Conservation (phyloP, 2,888 invertebrate genomes). For the Neuroscelio doddi region DNA sequence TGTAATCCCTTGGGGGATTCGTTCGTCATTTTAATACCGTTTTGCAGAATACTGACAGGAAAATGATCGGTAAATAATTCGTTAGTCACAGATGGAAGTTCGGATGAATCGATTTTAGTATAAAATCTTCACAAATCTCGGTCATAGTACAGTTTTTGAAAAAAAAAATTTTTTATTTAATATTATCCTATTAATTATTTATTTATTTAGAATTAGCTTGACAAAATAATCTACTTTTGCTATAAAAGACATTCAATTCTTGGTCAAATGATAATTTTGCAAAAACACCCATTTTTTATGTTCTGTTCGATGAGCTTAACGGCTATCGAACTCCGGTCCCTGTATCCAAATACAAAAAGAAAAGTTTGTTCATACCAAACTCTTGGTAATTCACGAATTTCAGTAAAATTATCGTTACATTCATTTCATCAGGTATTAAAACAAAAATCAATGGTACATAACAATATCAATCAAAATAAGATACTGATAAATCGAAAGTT, state of each 20-base stretch:
- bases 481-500: conserved; percentile 88
- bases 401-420: conserved; percentile 91
- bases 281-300: conserved; percentile 89
- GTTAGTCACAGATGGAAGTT: conserved; percentile 96
- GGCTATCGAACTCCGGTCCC: conserved; percentile 82
- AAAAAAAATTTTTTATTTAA: too few species aligned
- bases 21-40: conserved; percentile 97
- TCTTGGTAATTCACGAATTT: conserved; percentile 96
- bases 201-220: too few species aligned
- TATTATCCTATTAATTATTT: too few species aligned
- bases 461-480: conserved; percentile 88
- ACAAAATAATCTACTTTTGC: conserved; percentile 79
- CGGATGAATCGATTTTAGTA: conserved; percentile 86
- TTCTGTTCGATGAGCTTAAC: conserved; percentile 89
- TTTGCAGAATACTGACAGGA: conserved; percentile 92
- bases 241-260: conserved; percentile 93
- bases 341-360: conserved; percentile 87
- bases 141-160: neutral
- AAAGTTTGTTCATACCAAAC: conserved; percentile 83
- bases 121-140: conserved; percentile 88
- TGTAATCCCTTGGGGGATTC: conserved; percentile 93
- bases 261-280: conserved; percentile 96
- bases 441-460: conserved; percentile 92
- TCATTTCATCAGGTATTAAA: conserved; percentile 92
- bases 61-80: conserved; percentile 94